Base-by-base conservation (phyloP, 2,113 vertebrate genomes). In the Mellivora capensis region DNA sequence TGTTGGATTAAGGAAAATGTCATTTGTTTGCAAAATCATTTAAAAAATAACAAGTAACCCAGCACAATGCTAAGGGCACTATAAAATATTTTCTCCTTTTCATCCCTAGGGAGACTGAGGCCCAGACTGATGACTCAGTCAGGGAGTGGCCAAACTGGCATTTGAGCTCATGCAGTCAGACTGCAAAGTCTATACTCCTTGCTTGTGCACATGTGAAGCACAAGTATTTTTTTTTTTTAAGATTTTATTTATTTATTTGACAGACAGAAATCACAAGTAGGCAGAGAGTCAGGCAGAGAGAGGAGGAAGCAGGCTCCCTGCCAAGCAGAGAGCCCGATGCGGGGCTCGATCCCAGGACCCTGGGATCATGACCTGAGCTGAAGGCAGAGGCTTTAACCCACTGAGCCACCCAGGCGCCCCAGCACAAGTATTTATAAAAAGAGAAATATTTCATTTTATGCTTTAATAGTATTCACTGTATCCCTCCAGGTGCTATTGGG, bases 81-180 rank as follows among this genome's bases (percentile, higher is more conserved):
- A 25, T 77, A n/a, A 47, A 74, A 61, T 82, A 90, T 91, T 64
- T 61, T 17, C n/a, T 84, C 23, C 57, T n/a, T 87, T 87, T 77
- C 29, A 17, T 52, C 29, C 29, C 13, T 7, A 34, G 62, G 21
- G 44, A 95, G 76, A 57, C 54, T 54, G 80, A 92, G 49, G 34
- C 3, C 62, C 37, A 69, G 10, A 18, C 29, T 49, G 39, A 4
- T 87, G 34, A 49, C 59, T 52, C 1, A 37, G 2, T 71, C 72
- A 71, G 15, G 7, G 5, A 76, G 9, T 72, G 61, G 12, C 25
- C 31, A 21, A 5, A 21, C 6, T 57, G 82, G 11, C 84, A 12
- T 14, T 52, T 15, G 37, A 71, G 49, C 34, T 37, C 80, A 62
- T 11, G 34, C 31, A 34, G 27, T 34, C 14, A 6, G 3, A 44